Conservation (phyloP, 2,797 vertebrate genomes). For the Allenopithecus nigroviridis region DNA sequence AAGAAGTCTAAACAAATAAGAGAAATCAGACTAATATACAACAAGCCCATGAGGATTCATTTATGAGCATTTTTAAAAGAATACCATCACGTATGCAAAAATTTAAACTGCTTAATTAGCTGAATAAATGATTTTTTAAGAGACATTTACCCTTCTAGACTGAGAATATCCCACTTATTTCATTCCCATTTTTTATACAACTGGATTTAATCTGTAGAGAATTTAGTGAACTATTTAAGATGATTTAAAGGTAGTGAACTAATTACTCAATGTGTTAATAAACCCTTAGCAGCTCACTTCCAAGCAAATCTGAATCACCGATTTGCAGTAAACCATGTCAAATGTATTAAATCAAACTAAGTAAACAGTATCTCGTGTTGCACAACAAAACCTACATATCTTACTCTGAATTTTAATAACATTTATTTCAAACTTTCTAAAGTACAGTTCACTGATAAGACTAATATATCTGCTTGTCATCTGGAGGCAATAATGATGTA, state of each 20-base stretch:
- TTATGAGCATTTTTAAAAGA: not conserved
- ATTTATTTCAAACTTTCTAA: not conserved
- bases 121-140: not conserved
- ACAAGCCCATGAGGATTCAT: not conserved
- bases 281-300: slow-evolving; percentile 21
- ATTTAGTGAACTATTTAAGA: not conserved
- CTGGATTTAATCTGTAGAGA: slow-evolving; percentile 30
- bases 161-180: not conserved
- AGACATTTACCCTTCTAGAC: not conserved
- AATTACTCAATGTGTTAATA: slow-evolving; percentile 45
- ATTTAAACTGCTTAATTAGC: not conserved
- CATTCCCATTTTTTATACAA: not conserved
- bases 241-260: slow-evolving; percentile 27
- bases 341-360: slow-evolving; percentile 35
- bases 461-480: not conserved
- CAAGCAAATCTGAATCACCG: slow-evolving; percentile 35
- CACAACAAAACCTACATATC: not conserved
- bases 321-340: slow-evolving; percentile 5
- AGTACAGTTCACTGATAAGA: not conserved
- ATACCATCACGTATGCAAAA: not conserved
- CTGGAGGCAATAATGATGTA: not conserved
- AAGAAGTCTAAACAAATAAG: slow-evolving; percentile 37
- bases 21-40: not conserved
- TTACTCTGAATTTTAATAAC: slow-evolving; percentile 27
- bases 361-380: not conserved